Base-by-base conservation (phyloP, 2,888 invertebrate genomes). In the Tridacna gigas region DNA sequence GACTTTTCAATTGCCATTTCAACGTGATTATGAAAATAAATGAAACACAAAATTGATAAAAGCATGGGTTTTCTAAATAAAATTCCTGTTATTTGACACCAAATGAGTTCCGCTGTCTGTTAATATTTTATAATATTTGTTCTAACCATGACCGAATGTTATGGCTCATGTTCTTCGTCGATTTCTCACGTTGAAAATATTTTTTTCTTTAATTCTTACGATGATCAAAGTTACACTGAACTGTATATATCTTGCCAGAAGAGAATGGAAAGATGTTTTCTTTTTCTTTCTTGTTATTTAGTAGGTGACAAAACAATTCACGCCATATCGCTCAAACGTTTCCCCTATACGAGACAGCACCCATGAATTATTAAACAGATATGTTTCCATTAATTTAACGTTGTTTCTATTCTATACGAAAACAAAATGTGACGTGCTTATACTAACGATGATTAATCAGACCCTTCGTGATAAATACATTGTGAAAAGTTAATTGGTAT, bases 401-500 rank as follows among this genome's bases (percentile, higher is more conserved):
- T 75, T 61, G 77, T 74, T 56, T 65, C 79, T 74, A 82, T 78
- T 82, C 63, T 73, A 74, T 61, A 77, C 77, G 77, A 79, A 86
- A 82, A 86, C 83, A 80, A 83, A 76, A 86, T 67, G 74, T 83
- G 86, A 86, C 86, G 83, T 45, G 61, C 60, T 61, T 22, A 48
- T 65, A 61, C 81, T 87, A 87, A 87, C 83, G 83, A 87, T 87
- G 87, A 87, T 87, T 74, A 87, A 87, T 83, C 73, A 76, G 75
- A 66, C 71, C 63, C 51, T 56, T 22, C 48, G 71, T 83, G 87
- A 85, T 83, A 79, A 83, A 87, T 84, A 79, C 79, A 56, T 83
- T 85, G 82, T 83, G 87, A 87, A 87, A 87, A 81, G 82, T 81
- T 87, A 85, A 87, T 85, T 87, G 84, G 83, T 82, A 71, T 71